Evolutionary conservation across 2,797 vertebrate species (phyloP).

Genomic region (Thaleichthys pacificus): DNA sequence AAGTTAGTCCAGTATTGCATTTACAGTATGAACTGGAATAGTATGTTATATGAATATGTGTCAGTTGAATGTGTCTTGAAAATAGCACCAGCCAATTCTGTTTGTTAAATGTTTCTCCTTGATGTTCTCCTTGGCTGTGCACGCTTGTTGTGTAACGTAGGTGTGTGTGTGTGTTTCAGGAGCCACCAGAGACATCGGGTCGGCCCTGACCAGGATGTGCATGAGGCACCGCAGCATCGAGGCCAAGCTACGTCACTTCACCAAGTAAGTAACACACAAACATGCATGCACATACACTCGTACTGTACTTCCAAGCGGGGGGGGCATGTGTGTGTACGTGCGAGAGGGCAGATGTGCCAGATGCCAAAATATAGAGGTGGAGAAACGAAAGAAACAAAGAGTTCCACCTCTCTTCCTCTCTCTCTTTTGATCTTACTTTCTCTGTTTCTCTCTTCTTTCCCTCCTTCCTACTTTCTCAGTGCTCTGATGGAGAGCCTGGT

Average conservation of each 20-base stretch:
- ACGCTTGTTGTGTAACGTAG: conserved; percentile 9
- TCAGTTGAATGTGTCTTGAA: no score
- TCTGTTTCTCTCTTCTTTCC: neutral
- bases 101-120: neutral
- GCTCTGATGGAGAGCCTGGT: conserved; percentile 97
- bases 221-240: conserved; percentile 98
- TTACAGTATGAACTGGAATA: no score
- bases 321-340: no score
- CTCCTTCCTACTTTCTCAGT: conserved; percentile 58
- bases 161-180: conserved; percentile 69
- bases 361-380: neutral
- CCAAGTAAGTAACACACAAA: conserved; percentile 80
- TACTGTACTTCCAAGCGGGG: no score
- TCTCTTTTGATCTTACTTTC: neutral
- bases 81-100: neutral
- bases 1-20: no score
- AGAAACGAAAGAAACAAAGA: neutral
- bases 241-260: conserved; percentile 94
- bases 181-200: conserved; percentile 93
- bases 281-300: neutral
- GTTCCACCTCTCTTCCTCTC: neutral
- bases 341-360: no score
- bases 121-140: neutral
- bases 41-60: no score
- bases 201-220: conserved; percentile 94